Base-by-base conservation (phyloP, 2,113 vertebrate species). In the Perccottus glenii region DNA sequence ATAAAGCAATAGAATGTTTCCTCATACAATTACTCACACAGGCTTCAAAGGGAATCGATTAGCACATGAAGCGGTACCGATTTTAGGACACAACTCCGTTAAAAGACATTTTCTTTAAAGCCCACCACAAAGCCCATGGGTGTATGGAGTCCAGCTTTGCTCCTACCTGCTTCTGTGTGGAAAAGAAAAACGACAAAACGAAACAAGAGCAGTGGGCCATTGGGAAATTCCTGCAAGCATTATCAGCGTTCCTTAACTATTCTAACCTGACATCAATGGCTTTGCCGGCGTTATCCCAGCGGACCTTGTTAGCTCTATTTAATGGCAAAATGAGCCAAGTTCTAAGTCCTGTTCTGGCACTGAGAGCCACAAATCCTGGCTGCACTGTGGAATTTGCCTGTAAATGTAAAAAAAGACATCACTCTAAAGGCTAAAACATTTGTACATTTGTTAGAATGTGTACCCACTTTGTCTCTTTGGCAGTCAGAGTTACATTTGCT, bases 291-390 rank as follows among this genome's bases (percentile, higher is more conserved):
- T 64, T 27, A 63, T 90, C 89, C 88, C 90, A 73, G 73, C 9
- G 83, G 89, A 88, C 75, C 86, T 89, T 81, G 84, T 92, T 92
- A 90, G 78, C 70, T 73, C 76, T 72, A 72, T 85, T 90, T 86
- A 89, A 87, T 74, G 81, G 78, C 73, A 83, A 80, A 84, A 85
- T 77, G 80, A 85, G 85, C 70, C 80, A 77, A 72, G 70, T 83
- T 84, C 77, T 67, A 64, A 78, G 61, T 68, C 75, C 73, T 73
- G 71, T 69, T 78, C 74, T 82, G 73, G 78, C 76, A 71, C 27
- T 50, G 70, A 57, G 58, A 85, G 84, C 85, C 16, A 61, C 3
- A 46, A 77, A 62, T 74, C 49, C 50, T 64, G 70, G 70, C 80
- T 73, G 50, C 32, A 47, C 61, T 58, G 67, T 60, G 72, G 71